phyloP scores from a whole-genome alignment of 1,140 invertebrate species.

The Macrocentrus cingulum region DNA sequence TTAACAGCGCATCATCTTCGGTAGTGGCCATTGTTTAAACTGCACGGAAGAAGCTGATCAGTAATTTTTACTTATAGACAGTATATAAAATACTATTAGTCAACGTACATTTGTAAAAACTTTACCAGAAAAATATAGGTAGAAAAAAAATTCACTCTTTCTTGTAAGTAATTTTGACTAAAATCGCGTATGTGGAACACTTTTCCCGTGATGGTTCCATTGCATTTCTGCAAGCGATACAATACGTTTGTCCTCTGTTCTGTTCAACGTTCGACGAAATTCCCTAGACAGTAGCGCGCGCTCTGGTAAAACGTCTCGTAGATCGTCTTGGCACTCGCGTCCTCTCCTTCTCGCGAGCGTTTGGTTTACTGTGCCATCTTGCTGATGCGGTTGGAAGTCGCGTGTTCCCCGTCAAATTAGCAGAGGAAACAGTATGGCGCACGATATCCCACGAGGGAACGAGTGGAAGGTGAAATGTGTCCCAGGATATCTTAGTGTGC shows the following conservation, averaged over 20 bases:
- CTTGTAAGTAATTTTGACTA: too few species aligned
- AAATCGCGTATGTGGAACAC: background rate
- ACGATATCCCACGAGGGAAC: slow-evolving; percentile 5
- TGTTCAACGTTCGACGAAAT: slow-evolving; percentile 19
- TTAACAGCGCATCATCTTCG: too few species aligned
- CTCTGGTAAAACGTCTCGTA: slow-evolving; percentile 2
- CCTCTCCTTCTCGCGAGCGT: slow-evolving; percentile 21
- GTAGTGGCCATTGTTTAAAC: too few species aligned
- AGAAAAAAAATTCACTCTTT: background rate
- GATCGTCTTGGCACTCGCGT: slow-evolving; percentile 17
- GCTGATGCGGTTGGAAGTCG: slow-evolving; percentile 23
- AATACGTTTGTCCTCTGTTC: slow-evolving; percentile 7
- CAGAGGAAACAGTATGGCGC: slow-evolving; percentile 16
- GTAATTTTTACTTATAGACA: too few species aligned
- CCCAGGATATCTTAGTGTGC: background rate
- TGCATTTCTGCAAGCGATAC: background rate
- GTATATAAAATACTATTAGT: too few species aligned
- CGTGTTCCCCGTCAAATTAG: slow-evolving; percentile 31
- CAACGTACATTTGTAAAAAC: too few species aligned
- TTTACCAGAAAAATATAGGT: too few species aligned
- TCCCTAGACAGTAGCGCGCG: slow-evolving; percentile 19
- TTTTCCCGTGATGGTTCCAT: background rate
- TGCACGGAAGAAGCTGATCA: too few species aligned
- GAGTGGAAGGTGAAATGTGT: slow-evolving; percentile 16
- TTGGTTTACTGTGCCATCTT: slow-evolving; percentile 6